Evolutionary conservation across 2,888 invertebrate genomes (phyloP), one percentile per base, ranked within the genome.

Genomic region (Pardosa pseudoannulata): DNA sequence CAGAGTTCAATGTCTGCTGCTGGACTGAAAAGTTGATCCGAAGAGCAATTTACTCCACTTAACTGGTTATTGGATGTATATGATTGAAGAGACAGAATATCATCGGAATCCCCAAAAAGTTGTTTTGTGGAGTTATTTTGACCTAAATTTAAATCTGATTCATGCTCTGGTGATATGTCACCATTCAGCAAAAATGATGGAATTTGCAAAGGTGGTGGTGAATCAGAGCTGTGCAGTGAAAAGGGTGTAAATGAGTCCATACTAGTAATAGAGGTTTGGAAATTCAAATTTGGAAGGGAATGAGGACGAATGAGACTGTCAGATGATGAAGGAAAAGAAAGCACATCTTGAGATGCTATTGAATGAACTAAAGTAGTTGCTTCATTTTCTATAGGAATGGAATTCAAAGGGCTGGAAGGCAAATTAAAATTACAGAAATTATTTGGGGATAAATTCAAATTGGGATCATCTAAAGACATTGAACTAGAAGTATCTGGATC

Each of bases 61-160:
- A 74, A 27, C 13, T 62, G 46, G n/a, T 16, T 39, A 13, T 5
- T 70, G 6, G 81, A 16, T 28, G 70, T 23, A 29, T 75, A 81
- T 16, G 50, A 16, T 27, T 56, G 62, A 28, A 75, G 36, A 2
- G 67, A 28, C 36, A 81, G 74, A 41, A 81, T 68, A 56, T 81
- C 81, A 29, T 31, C 67, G 13, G 81, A 39, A 13, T 65, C 82
- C 13, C 64, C 82, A 72, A 83, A 83, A 9, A 83, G 32, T 1
- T 83, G 82, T 19, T 75, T 82, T n/a, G 65, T 31, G 3, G 79
- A 39, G 28, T 19, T 56, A n/a, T 23, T 68, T 5, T 56, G 62
- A 41, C 64, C 70, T 3, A 56, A 1, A 28, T 36, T 68, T 28
- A 41, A 16, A 32, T 70, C 28, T 31, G 29, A 16, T 16, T 29